Conservation (phyloP, 2,888 invertebrate genomes). For the Drosophila affinis region DNA sequence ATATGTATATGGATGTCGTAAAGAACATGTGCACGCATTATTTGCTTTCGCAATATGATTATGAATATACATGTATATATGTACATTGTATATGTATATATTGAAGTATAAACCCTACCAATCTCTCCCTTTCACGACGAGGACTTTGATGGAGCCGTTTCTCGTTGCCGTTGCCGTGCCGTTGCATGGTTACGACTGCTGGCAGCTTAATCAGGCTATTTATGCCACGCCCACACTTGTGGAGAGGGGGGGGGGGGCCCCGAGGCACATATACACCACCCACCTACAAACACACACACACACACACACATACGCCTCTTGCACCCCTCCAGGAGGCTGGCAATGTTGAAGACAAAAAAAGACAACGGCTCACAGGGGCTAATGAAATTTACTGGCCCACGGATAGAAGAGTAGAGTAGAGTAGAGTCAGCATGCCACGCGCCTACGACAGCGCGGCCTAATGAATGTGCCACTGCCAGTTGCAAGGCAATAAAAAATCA, state of each 20-base stretch:
- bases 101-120: neutral
- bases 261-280: neutral
- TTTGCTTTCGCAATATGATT: neutral
- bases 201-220: constrained; percentile 59
- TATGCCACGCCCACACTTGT: constrained; percentile 61
- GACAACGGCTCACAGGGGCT: constrained; percentile 61
- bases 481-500: constrained; percentile 72
- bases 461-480: constrained; percentile 60
- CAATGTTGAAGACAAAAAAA: constrained; percentile 61
- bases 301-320: constrained; percentile 7
- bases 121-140: too few relatives aligned
- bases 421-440: constrained; percentile 49
- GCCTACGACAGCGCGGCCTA: constrained; percentile 72
- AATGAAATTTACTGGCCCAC: constrained; percentile 69
- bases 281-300: constrained; percentile 3
- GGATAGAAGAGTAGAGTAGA: constrained; percentile 7
- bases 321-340: neutral
- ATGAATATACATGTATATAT: neutral
- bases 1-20: neutral
- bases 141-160: constrained; percentile 8
- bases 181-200: constrained; percentile 25
- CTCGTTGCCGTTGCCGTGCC: neutral
- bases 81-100: neutral
- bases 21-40: neutral
- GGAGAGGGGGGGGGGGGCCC: neutral